Base-by-base conservation (phyloP, 2,888 invertebrate species). In the Drosophila pegasa region DNA sequence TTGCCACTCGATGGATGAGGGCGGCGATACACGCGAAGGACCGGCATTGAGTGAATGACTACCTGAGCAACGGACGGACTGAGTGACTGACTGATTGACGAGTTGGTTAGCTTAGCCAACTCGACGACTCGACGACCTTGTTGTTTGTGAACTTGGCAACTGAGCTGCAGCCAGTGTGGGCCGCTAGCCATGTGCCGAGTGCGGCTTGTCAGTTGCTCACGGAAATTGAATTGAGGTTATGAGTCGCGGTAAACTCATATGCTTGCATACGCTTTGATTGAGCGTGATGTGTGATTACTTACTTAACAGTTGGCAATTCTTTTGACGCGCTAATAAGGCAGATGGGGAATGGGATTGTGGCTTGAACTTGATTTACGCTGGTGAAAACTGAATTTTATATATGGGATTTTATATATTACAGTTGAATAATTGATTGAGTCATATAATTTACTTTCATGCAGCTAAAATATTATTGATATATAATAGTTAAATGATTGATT, bases 81-180 rank as follows among this genome's bases (percentile, higher is more conserved):
- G 45, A 55, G 35, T 2, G 75, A 40, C 58, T 18, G 50, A 38
- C 60, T 57, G 76, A 71, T 59, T 63, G 75, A 67, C 51, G 68
- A 48, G 45, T 61, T 54, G 66, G 71, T 70, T 75, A 57, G 52
- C 62, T 43, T 37, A 47, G 57, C 40, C 45, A 52, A 54, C 48
- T 25, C 14, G 59, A 14, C 62, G 54, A 68, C 40, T 33, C 41
- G 71, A 54, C 63, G 83, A 80, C 63, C 83, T 82, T 83, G 76
- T 61, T 78, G 82, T 79, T 47, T 58, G 47, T 78, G 78, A 80
- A 77, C 77, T 77, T 72, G 68, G 58, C 78, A 66, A 48, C 40
- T 50, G 48, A 69, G 25, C 43, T 54, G 48, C 45, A 45, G 58
- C 55, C 27, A 52, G 45, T 55, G 33, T n/a, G 48, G 48, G 22